These are phyloP conservation scores for Alectura lathami DNA, from an alignment of 2,113 vertebrate species.

Conservation along the genomic window DNA sequence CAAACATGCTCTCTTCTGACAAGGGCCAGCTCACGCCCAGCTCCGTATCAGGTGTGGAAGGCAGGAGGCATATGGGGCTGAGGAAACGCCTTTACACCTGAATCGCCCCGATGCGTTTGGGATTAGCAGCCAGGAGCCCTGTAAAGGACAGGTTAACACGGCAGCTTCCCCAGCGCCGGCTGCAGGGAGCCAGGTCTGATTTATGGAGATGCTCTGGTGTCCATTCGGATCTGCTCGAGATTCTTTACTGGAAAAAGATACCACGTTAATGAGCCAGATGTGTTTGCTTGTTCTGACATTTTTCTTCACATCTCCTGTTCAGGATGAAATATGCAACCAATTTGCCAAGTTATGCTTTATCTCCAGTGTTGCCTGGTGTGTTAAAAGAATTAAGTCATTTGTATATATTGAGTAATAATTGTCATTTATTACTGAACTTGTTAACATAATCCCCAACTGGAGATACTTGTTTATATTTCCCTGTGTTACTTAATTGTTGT, in stretches of 20 bases:
- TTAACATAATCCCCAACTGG: background rate
- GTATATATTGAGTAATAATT: constrained; percentile 11
- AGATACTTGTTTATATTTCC: background rate
- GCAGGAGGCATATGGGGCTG: background rate
- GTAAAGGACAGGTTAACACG: background rate
- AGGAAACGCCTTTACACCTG: background rate
- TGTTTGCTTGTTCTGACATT: background rate
- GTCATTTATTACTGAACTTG: background rate
- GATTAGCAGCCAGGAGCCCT: background rate
- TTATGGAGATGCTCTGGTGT: background rate
- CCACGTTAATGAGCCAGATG: background rate
- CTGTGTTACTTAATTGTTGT: background rate
- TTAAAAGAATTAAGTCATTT: background rate
- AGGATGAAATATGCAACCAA: background rate
- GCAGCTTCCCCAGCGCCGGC: background rate
- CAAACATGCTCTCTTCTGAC: background rate
- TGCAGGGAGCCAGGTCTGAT: background rate
- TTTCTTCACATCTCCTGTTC: background rate
- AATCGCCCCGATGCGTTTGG: background rate
- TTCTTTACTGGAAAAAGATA: constrained; percentile 1
- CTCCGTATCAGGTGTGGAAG: background rate
- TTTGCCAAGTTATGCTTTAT: background rate
- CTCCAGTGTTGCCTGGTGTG: background rate
- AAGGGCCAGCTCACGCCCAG: background rate
- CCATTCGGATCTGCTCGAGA: background rate